Percentiles rank a stretch among this genome's conserved stretches.
Conservation (phyloP, 30 jellyfish, hydroid and myxozoan genomes). For the Hydra vulgaris region DNA sequence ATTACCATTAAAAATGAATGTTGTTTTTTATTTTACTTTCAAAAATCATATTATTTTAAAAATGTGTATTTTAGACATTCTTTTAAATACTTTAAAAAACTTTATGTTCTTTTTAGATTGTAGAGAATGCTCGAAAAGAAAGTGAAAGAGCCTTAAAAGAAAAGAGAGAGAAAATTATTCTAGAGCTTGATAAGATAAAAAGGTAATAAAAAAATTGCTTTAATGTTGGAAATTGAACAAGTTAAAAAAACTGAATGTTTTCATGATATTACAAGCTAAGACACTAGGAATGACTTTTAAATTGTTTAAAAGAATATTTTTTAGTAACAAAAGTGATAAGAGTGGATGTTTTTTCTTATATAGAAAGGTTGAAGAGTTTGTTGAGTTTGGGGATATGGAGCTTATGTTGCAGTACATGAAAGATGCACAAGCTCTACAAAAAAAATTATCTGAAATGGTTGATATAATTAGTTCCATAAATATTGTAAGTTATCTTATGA, state of each 20-base stretch:
- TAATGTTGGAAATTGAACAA: neutral
- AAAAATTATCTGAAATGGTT: conserved; percentile 56
- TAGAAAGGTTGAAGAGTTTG: conserved; percentile 72
- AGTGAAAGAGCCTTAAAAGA: conserved; percentile 73
- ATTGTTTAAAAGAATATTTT: neutral
- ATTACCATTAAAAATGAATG: no score
- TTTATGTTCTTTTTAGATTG: conserved; percentile 29
- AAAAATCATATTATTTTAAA: no score
- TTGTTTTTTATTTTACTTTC: no score
- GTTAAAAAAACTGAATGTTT: no score
- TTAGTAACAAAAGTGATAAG: no score
- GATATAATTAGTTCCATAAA: conserved; percentile 64
- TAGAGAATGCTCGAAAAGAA: conserved; percentile 65
- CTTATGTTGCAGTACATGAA: conserved; percentile 81
- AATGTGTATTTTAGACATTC: no score
- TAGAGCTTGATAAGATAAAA: conserved; percentile 72
- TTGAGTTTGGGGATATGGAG: conserved; percentile 86
- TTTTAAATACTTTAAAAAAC: no score
- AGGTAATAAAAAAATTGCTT: conserved; percentile 32
- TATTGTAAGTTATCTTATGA: conserved; percentile 34
- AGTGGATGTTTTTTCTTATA: neutral
- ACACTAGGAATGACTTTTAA: neutral
- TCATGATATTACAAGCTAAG: no score
- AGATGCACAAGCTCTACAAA: conserved; percentile 91
- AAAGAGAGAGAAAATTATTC: conserved; percentile 74